Percentiles rank a stretch among this genome's conserved stretches.
These are phyloP conservation scores for Triplophysa yarkandensis DNA, from an alignment of 2,797 vertebrate species.

Conservation along the genomic window DNA sequence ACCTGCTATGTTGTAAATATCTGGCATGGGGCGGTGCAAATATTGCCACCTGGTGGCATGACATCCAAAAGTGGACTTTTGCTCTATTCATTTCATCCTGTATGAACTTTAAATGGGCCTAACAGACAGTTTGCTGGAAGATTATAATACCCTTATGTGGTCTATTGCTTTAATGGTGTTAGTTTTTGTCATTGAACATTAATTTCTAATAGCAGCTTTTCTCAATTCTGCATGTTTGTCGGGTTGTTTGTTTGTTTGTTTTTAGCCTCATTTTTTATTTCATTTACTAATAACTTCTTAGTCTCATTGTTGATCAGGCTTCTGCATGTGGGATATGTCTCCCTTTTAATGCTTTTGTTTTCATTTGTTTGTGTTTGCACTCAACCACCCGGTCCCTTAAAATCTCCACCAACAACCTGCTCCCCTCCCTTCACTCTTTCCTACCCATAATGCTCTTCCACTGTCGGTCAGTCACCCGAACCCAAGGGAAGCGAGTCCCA, in stretches of 20 bases:
- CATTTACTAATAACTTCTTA: slow-evolving; percentile 68
- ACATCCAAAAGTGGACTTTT: no score
- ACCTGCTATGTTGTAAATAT: no score
- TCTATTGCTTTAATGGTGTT: no score
- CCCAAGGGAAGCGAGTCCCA: slow-evolving; percentile 90
- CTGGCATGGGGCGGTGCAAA: no score
- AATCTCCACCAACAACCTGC: slow-evolving; percentile 39
- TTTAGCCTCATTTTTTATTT: slow-evolving; percentile 62
- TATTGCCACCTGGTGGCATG: no score
- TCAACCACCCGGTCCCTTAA: slow-evolving; percentile 43
- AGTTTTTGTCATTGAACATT: neutral
- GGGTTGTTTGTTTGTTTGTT: no score
- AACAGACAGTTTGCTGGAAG: neutral
- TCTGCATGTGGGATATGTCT: slow-evolving; percentile 79
- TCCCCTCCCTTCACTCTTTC: slow-evolving; percentile 59
- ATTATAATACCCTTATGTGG: slow-evolving; percentile 4
- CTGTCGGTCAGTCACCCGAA: slow-evolving; percentile 84
- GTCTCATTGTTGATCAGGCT: slow-evolving; percentile 77
- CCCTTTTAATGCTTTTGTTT: slow-evolving; percentile 61
- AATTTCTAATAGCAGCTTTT: slow-evolving; percentile 61
- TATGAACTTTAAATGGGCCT: neutral
- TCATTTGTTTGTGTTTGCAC: slow-evolving; percentile 61
- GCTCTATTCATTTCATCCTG: neutral
- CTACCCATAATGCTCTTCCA: slow-evolving; percentile 51
- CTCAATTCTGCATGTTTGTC: slow-evolving; percentile 72